Conservation (phyloP, 2,888 invertebrate genomes). For the Holacanthella duospinosa region DNA sequence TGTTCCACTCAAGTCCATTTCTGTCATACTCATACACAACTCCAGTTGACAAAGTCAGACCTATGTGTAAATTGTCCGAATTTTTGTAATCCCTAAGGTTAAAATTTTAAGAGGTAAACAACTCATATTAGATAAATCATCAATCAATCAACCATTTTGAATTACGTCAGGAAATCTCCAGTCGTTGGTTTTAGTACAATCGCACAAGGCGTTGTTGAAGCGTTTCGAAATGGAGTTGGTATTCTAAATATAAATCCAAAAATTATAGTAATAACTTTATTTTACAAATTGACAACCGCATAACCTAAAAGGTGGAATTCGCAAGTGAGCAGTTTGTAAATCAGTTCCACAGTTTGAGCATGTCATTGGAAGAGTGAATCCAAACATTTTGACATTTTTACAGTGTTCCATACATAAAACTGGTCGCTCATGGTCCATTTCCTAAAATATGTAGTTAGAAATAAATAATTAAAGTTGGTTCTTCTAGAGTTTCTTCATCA, state of each 20-base stretch:
- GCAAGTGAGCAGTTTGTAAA: conserved; percentile 48
- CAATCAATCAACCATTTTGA: neutral
- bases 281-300: neutral
- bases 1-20: conserved; percentile 52
- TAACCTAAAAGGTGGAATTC: conserved; percentile 66
- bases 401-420: conserved; percentile 88
- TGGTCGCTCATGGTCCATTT: conserved; percentile 54
- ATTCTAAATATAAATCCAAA: conserved; percentile 49
- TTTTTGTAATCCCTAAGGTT: conserved; percentile 64
- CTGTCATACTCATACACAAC: conserved; percentile 74
- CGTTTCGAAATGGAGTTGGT: conserved; percentile 76
- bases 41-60: conserved; percentile 63
- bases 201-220: conserved; percentile 65
- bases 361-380: conserved; percentile 60
- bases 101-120: neutral
- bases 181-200: conserved; percentile 76
- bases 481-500: too few species aligned
- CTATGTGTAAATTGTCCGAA: conserved; percentile 78
- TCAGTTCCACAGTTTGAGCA: conserved; percentile 68
- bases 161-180: conserved; percentile 76
- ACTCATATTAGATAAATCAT: too few species aligned
- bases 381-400: conserved; percentile 62
- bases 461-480: neutral
- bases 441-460: conserved; percentile 6
- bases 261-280: neutral